phyloP scores from a whole-genome alignment of 2,888 invertebrate genomes.

The Hydrotaea cyrtoneurina region DNA sequence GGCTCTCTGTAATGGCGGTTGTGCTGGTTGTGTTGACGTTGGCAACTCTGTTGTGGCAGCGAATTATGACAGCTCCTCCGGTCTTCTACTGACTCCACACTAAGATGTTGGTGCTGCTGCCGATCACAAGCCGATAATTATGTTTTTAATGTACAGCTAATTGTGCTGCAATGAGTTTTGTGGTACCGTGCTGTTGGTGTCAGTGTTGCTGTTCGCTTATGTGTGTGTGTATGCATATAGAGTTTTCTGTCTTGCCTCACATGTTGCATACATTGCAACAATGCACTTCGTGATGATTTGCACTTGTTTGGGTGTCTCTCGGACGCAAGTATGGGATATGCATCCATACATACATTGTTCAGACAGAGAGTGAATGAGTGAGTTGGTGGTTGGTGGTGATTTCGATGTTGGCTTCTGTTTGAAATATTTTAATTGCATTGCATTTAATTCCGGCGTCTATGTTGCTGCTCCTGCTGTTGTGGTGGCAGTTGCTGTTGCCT shows the following conservation, averaged over 20 bases:
- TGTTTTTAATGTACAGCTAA: conserved; percentile 79
- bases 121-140: conserved; percentile 75
- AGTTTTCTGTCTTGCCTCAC: conserved; percentile 8
- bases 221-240: background rate
- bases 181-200: conserved; percentile 17
- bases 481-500: conserved; percentile 54
- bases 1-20: background rate
- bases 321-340: conserved; percentile 27
- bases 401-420: conserved; percentile 69
- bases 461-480: conserved; percentile 68
- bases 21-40: conserved; percentile 41
- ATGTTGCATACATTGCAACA: conserved; percentile 28
- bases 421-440: conserved; percentile 77
- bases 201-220: background rate
- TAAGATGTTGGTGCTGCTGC: conserved; percentile 39
- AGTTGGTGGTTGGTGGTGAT: conserved; percentile 61
- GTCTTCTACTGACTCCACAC: background rate
- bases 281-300: too few relatives aligned
- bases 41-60: conserved; percentile 26
- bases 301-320: background rate
- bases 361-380: background rate
- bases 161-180: conserved; percentile 75
- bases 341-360: conserved; percentile 38
- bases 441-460: conserved; percentile 64
- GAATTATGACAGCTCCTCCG: conserved; percentile 57